phyloP scores from a whole-genome alignment of 1,140 invertebrate species.

The Probaryconus sp. region DNA sequence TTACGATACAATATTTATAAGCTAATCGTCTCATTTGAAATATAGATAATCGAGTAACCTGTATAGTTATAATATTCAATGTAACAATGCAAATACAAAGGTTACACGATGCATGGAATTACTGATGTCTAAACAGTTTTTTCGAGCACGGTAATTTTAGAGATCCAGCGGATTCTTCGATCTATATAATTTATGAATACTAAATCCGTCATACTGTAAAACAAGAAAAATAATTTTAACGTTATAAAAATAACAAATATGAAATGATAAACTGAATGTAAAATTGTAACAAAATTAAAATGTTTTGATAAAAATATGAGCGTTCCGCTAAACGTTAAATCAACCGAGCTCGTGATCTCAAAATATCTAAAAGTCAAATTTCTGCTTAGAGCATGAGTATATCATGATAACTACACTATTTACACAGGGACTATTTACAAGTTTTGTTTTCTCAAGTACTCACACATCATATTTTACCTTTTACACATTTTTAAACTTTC shows the following conservation, averaged over 20 bases:
- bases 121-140: not conserved
- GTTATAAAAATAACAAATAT: not conserved
- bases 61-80: constrained; percentile 68
- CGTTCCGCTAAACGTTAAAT: not conserved
- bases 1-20: constrained; percentile 75
- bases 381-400: constrained; percentile 12
- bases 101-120: constrained; percentile 62
- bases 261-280: too few relatives aligned
- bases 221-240: too few relatives aligned
- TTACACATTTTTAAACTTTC: too few relatives aligned
- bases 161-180: too few relatives aligned
- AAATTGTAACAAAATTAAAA: not conserved
- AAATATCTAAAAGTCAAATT: constrained; percentile 1
- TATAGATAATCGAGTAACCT: constrained; percentile 69
- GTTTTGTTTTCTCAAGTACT: constrained; percentile 24
- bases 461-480: not conserved
- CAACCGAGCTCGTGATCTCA: constrained; percentile 4
- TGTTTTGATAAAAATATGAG: not conserved
- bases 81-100: constrained; percentile 72
- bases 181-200: too few relatives aligned
- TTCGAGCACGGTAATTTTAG: not conserved
- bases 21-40: constrained; percentile 67
- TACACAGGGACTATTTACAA: constrained; percentile 66
- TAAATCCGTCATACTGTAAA: too few relatives aligned
- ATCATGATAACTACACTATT: constrained; percentile 61